Evolutionary conservation across 2,797 vertebrate species (phyloP), one percentile per base, ranked within the genome.

Genomic region (Enteromius argenteus): DNA sequence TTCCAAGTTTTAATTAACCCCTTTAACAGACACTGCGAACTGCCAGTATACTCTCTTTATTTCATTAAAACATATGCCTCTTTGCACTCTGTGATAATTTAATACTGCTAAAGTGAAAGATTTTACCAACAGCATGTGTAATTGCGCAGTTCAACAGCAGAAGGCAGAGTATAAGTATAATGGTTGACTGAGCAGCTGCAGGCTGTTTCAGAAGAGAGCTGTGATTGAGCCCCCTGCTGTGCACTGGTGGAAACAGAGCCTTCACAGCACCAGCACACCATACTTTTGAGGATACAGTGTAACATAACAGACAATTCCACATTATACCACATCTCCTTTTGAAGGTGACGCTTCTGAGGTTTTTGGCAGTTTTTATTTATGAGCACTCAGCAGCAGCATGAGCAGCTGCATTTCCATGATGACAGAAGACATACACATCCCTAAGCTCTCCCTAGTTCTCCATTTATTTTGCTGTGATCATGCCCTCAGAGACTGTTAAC

Each of bases 201-300:
- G 64, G 62, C 35, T 78, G 79, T 80, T 51, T 83, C n/a, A 83
- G 58, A 62, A 84, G 44, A 64, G 56, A 81, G 73, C 62, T 71
- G 30, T 53, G 72, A 85, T 75, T 80, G 85, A 85, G 84, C 60
- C 74, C 84, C 86, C 69, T 85, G 82, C 84, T 84, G 84, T 76
- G 83, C 79, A 44, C 51, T 37, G 73, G 76, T 67, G 86, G 86
- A 87, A 90, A 66, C 78, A 27, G 80, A 81, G 85, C 75, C 78
- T 88, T 80, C 81, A 66, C 81, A 79, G 77, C 78, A 79, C 42
- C 74, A 83, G 79, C 85, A 44, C 81, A 83, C n/a, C 21, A 81
- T 77, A 76, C 60, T 64, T 32, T 17, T 17, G 80, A 79, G 51
- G 32, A 30, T 32, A 74, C 23, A 53, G 68, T 66, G 75, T 7